Base-by-base conservation (phyloP, 1,140 invertebrate genomes). In the Drosophila oshimai region DNA sequence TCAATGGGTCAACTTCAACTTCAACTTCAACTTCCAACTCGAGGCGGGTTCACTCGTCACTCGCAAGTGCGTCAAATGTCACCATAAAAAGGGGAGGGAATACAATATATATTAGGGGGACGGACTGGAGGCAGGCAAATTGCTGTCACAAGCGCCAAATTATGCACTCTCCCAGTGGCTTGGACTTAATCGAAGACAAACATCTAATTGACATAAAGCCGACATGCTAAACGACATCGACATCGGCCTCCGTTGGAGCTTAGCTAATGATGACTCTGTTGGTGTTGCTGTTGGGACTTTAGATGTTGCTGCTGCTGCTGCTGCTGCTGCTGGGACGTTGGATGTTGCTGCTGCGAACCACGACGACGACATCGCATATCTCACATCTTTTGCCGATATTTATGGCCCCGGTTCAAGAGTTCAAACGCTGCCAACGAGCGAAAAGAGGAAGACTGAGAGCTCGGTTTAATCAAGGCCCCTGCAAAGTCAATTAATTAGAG, bases 191-290 rank as follows among this genome's bases (percentile, higher is more conserved):
- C 80, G 80, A 67, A 84, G 81, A 72, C 75, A 86, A 87, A 86
- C 75, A 84, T 87, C 81, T 86, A 86, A 86, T 87, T 86, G 80
- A 86, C 80, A 87, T 87, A 76, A 76, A 86, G 80, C 81, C 80
- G 80, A 86, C 80, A 87, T 76, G 67, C 45, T 74, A 86, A 84
- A 86, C 80, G 79, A 84, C 74, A 57, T 51, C 42, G 61, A 60
- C 62, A 58, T 58, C 61, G 36, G 69, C 74, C 44, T 42, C 51
- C 51, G 55, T 29, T 33, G 39, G 31, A 44, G 64, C 65, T 71
- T 53, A 75, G 26, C 57, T 65, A 83, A 84, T 74, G 74, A 67
- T 41, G 71, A 55, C 80, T 79, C 55, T 47, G 53, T 74, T 47
- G 44, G 28, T 10, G 13, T 18, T 3, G 57, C 34, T 13, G 18